Evolutionary conservation across 2,888 invertebrate genomes (phyloP).

Genomic region (Chironomus riparius): DNA sequence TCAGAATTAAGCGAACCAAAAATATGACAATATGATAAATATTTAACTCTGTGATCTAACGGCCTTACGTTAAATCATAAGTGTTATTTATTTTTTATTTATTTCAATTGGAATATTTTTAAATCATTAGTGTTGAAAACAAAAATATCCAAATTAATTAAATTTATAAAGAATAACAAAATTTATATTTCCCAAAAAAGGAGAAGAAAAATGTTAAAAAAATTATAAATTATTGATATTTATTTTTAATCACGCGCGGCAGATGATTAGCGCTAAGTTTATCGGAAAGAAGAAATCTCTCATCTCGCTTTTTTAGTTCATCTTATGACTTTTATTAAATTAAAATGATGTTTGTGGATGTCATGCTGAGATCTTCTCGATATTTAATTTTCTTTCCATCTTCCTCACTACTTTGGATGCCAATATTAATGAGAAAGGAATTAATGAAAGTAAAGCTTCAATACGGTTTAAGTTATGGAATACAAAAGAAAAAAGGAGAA

Average conservation of each 20-base stretch:
- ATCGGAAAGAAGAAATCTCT: background rate
- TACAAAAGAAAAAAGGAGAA: background rate
- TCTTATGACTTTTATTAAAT: background rate
- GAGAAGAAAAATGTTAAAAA: background rate
- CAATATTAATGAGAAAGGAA: conserved; percentile 1
- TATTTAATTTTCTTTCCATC: background rate
- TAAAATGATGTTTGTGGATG: conserved; percentile 4
- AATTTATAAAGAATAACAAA: background rate
- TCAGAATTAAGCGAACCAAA: too few species aligned
- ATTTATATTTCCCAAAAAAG: background rate
- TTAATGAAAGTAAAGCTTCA: background rate
- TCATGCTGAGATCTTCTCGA: background rate
- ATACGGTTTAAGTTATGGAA: too few species aligned
- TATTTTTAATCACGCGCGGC: background rate
- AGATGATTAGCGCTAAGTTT: conserved; percentile 16
- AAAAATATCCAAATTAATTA: conserved; percentile 3
- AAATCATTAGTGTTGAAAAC: background rate
- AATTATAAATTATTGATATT: conserved; percentile 1
- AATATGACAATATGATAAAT: too few species aligned
- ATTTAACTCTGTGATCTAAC: too few species aligned
- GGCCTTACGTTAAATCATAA: too few species aligned
- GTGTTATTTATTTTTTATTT: too few species aligned
- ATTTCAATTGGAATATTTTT: background rate
- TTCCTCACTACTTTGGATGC: background rate
- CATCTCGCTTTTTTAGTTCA: background rate